Percentiles rank a stretch among this genome's conserved stretches.
These are phyloP conservation scores for Parazoanthus darwini DNA, from an alignment of 92 coral and sea anemone genomes.

Conservation along the genomic window DNA sequence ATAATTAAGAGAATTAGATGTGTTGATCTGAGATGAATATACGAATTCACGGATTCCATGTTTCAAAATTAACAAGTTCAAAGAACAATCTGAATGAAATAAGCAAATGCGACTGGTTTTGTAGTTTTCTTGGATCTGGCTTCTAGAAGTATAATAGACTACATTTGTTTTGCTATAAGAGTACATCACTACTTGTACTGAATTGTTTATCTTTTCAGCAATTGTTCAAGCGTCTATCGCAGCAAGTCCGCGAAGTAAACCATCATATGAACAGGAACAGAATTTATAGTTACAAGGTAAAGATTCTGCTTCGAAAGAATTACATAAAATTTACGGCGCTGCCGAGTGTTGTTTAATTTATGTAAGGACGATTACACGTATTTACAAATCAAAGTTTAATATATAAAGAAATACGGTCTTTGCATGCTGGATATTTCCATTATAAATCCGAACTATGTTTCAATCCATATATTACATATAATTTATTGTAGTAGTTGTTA, in stretches of 20 bases:
- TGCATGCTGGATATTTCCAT: too few species aligned
- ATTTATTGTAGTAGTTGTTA: too few species aligned
- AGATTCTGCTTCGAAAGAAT: too few species aligned
- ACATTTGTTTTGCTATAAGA: background rate
- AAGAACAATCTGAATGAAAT: too few species aligned
- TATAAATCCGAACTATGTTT: too few species aligned
- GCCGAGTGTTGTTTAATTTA: too few species aligned
- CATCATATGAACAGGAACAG: slow-evolving; percentile 76
- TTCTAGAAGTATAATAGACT: background rate
- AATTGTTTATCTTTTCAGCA: slow-evolving; percentile 50
- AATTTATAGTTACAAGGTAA: slow-evolving; percentile 79
- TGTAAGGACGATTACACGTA: background rate
- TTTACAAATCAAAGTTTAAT: background rate
- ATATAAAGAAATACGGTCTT: too few species aligned
- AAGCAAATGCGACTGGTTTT: too few species aligned
- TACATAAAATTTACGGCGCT: background rate
- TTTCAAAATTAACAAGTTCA: background rate
- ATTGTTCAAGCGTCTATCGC: slow-evolving; percentile 92
- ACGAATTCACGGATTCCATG: background rate
- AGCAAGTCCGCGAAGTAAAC: slow-evolving; percentile 95
- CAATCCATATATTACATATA: too few species aligned
- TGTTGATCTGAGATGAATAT: background rate
- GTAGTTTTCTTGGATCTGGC: too few species aligned
- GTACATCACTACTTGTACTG: too few species aligned
- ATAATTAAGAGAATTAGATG: background rate